These are phyloP conservation scores for Drosophila villosipedis DNA, from an alignment of 2,888 invertebrate genomes.

Conservation along the genomic window DNA sequence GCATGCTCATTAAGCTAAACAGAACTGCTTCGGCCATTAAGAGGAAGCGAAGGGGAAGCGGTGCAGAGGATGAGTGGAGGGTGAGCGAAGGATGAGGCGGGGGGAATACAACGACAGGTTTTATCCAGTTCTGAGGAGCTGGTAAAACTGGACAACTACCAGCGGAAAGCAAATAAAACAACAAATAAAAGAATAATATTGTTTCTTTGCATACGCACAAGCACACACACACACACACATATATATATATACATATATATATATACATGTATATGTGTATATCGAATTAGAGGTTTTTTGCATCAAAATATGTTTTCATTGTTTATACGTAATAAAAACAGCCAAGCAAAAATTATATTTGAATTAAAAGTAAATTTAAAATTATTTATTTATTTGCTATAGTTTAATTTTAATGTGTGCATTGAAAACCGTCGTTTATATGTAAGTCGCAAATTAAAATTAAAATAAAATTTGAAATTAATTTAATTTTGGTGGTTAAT, in stretches of 20 bases:
- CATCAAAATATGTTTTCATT: background rate
- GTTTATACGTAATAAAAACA: background rate
- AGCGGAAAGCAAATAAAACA: conserved; percentile 36
- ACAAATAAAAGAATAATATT: conserved; percentile 25
- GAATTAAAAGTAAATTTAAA: background rate
- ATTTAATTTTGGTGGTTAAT: background rate
- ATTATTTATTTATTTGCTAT: background rate
- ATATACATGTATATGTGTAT: background rate
- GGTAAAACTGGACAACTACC: conserved; percentile 55
- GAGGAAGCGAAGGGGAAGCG: background rate
- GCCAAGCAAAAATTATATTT: background rate
- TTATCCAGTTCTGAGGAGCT: conserved; percentile 68
- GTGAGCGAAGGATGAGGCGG: background rate
- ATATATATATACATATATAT: background rate
- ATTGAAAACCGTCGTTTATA: background rate
- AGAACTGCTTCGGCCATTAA: conserved; percentile 23
- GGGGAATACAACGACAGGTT: conserved; percentile 59
- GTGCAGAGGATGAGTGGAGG: conserved; percentile 1
- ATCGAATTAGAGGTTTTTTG: background rate
- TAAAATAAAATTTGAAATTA: background rate
- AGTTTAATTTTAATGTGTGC: background rate
- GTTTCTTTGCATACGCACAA: background rate
- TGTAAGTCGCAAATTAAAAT: background rate
- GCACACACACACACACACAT: background rate
- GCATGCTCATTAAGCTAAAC: conserved; percentile 63